Conservation (phyloP, 2,113 vertebrate species). For the Aldabrachelys gigantea region DNA sequence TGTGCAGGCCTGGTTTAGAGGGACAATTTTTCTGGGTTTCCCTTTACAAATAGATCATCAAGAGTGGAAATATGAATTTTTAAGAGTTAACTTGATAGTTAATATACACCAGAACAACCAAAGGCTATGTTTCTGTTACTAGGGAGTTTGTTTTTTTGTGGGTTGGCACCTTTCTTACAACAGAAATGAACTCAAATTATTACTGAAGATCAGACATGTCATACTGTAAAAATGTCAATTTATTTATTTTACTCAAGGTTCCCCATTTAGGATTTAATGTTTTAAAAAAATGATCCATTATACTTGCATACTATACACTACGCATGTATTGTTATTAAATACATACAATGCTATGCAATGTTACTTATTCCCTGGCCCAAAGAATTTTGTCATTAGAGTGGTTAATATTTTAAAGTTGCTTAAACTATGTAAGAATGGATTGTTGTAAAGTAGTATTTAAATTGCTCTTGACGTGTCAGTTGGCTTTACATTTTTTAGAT, state of each 20-base stretch:
- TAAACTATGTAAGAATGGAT: not conserved
- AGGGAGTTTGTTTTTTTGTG: too few species aligned
- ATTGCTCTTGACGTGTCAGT: not conserved
- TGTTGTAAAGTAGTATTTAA: not conserved
- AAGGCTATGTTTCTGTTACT: too few species aligned
- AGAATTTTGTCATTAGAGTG: not conserved
- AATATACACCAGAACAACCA: not conserved
- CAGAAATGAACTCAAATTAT: too few species aligned
- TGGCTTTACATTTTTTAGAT: not conserved
- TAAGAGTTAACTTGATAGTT: fast-evolving
- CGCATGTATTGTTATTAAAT: too few species aligned
- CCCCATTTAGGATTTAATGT: too few species aligned
- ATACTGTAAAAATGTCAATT: not conserved
- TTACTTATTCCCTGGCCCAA: too few species aligned
- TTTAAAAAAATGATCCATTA: too few species aligned
- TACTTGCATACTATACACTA: too few species aligned
- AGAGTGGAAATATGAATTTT: not conserved
- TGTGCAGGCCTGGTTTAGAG: too few species aligned
- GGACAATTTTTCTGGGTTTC: not conserved
- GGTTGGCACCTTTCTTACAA: too few species aligned
- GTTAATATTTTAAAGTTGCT: not conserved
- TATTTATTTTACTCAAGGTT: not conserved
- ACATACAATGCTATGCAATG: too few species aligned
- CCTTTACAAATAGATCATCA: too few species aligned
- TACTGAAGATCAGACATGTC: not conserved